phyloP scores from a whole-genome alignment of 2,113 vertebrate species.

The Phyllopteryx taeniolatus region DNA sequence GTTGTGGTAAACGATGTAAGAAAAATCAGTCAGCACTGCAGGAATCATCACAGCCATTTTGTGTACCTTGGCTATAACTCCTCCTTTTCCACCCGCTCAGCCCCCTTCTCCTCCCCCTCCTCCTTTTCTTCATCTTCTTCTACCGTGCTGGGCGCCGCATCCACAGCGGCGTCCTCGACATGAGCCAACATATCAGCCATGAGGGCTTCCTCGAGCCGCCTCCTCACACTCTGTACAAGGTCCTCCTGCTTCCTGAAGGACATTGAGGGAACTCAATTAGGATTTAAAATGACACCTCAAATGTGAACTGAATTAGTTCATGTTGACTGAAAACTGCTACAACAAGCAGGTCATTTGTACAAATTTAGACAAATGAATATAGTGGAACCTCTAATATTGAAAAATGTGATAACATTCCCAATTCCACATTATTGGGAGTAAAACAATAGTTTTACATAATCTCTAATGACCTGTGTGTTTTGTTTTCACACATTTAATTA shows the following conservation, averaged over 20 bases:
- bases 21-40: slow-evolving; percentile 4
- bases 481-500: no score
- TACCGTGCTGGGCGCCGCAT: slow-evolving; percentile 63
- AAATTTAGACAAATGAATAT: neutral
- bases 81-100: slow-evolving; percentile 75
- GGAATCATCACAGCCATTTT: neutral
- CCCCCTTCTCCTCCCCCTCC: slow-evolving; percentile 61
- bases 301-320: neutral
- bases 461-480: no score
- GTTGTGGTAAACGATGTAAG: slow-evolving; percentile 37
- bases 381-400: neutral
- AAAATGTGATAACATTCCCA: no score
- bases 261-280: neutral
- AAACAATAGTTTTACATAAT: no score
- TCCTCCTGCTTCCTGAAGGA: slow-evolving; percentile 91
- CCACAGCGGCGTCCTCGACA: slow-evolving; percentile 81
- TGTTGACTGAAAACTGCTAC: neutral
- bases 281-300: neutral
- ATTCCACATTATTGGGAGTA: no score
- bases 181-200: slow-evolving; percentile 96
- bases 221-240: slow-evolving; percentile 90
- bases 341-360: neutral
- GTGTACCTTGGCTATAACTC: slow-evolving; percentile 80
- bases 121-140: slow-evolving; percentile 47
- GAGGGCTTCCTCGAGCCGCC: slow-evolving; percentile 91